Evolutionary conservation across 2,888 invertebrate genomes (phyloP).

Genomic region (Meganola albula): DNA sequence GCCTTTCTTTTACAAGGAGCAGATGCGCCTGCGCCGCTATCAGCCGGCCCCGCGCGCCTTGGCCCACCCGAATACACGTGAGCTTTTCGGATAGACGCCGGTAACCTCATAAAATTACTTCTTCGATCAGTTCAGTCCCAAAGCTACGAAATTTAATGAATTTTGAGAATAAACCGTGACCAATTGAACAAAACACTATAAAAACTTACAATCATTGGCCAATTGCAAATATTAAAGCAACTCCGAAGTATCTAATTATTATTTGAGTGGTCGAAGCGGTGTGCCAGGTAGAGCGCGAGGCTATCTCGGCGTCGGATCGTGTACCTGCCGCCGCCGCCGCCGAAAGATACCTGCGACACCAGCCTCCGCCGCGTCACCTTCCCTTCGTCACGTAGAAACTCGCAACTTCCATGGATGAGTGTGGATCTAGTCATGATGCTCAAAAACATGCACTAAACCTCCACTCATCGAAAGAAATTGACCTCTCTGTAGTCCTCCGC

Average conservation of each 20-base stretch:
- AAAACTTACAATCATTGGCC: constrained; percentile 61
- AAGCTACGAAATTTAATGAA: no score
- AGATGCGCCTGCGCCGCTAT: constrained; percentile 68
- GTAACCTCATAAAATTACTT: constrained; percentile 31
- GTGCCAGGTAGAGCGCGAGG: constrained; percentile 55
- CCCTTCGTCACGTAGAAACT: constrained; percentile 57
- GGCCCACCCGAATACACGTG: constrained; percentile 39
- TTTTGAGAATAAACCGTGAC: no score
- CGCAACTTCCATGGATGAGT: constrained; percentile 85
- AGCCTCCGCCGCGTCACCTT: constrained; percentile 31
- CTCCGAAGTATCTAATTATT: constrained; percentile 58
- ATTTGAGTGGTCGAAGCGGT: constrained; percentile 42
- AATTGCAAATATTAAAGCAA: constrained; percentile 48
- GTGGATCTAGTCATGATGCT: constrained; percentile 87
- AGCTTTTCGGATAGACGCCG: constrained; percentile 34
- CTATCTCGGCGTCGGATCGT: constrained; percentile 39
- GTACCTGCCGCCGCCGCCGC: constrained; percentile 63
- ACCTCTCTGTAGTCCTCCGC: constrained; percentile 46
- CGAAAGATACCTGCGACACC: constrained; percentile 64
- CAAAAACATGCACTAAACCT: constrained; percentile 84
- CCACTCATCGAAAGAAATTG: constrained; percentile 84
- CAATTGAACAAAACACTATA: constrained; percentile 47
- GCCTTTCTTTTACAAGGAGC: constrained; percentile 75
- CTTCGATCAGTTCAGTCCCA: no score
- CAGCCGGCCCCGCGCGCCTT: constrained; percentile 47